Evolutionary conservation across 1,140 invertebrate genomes (phyloP).

Genomic region (Lepidurus arcticus): DNA sequence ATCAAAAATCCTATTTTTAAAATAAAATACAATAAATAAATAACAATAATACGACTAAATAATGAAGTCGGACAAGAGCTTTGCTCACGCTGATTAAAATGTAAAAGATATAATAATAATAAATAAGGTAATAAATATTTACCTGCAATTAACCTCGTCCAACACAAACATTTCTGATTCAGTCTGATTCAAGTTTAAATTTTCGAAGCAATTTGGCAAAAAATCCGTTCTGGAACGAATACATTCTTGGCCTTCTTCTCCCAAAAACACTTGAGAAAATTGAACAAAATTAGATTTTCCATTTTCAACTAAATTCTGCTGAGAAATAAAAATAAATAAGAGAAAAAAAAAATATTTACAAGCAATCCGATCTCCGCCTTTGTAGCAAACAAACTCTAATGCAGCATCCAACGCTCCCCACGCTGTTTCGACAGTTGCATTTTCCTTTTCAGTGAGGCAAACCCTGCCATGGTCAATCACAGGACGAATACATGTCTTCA

Average conservation of each 20-base stretch:
- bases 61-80: background rate
- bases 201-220: background rate
- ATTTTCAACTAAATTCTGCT: slow-evolving; percentile 56
- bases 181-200: background rate
- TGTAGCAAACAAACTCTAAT: slow-evolving; percentile 63
- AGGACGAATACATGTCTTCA: slow-evolving; percentile 56
- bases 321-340: background rate
- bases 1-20: background rate
- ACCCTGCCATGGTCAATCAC: slow-evolving; percentile 54
- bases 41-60: background rate
- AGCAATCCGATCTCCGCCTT: slow-evolving; percentile 72
- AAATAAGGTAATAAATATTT: too few relatives aligned
- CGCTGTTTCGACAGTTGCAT: slow-evolving; percentile 52
- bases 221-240: background rate
- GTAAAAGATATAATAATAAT: too few relatives aligned
- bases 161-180: background rate
- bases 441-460: slow-evolving; percentile 58
- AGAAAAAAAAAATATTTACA: slow-evolving; percentile 50
- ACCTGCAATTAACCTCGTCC: background rate
- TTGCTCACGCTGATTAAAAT: background rate
- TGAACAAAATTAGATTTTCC: slow-evolving; percentile 58
- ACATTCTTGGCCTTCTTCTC: slow-evolving; percentile 1
- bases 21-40: slow-evolving; percentile 42
- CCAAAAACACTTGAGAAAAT: slow-evolving; percentile 47
- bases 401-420: slow-evolving; percentile 59